Evolutionary conservation across 2,113 vertebrate species (phyloP).

Genomic region (Alosa alosa): DNA sequence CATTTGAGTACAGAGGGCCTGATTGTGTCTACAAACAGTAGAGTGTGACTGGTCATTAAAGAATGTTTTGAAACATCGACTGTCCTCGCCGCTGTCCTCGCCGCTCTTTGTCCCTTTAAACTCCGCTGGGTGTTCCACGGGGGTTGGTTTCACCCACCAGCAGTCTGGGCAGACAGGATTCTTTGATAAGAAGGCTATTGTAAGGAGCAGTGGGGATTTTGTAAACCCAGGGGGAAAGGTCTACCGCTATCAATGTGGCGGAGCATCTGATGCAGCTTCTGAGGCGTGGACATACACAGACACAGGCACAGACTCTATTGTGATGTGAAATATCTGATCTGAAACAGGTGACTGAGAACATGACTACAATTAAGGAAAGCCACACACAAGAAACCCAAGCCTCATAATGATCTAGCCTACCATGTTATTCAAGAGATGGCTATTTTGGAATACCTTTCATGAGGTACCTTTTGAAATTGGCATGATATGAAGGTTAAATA

Average conservation of each 20-base stretch:
- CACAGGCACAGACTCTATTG: not conserved
- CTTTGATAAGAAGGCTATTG: not conserved
- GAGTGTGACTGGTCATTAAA: not conserved
- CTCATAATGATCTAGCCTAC: no score
- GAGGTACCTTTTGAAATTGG: not conserved
- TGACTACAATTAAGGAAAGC: not conserved
- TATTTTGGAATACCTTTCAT: no score
- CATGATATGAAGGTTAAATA: not conserved
- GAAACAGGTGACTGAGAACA: not conserved
- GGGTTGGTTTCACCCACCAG: not conserved
- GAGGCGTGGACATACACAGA: not conserved
- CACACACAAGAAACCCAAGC: not conserved
- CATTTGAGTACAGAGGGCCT: not conserved
- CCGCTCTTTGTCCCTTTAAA: not conserved
- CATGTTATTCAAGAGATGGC: no score
- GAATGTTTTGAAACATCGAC: not conserved
- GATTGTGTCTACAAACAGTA: not conserved
- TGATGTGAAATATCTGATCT: not conserved
- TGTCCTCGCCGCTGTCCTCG: not conserved
- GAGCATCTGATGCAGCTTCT: not conserved
- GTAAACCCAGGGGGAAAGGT: not conserved
- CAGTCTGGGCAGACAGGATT: not conserved
- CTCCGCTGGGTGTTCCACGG: not conserved
- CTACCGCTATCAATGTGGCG: not conserved
- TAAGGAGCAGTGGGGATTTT: not conserved